phyloP scores from a whole-genome alignment of 2,797 vertebrate species.

The Chloroceryle amazona region DNA sequence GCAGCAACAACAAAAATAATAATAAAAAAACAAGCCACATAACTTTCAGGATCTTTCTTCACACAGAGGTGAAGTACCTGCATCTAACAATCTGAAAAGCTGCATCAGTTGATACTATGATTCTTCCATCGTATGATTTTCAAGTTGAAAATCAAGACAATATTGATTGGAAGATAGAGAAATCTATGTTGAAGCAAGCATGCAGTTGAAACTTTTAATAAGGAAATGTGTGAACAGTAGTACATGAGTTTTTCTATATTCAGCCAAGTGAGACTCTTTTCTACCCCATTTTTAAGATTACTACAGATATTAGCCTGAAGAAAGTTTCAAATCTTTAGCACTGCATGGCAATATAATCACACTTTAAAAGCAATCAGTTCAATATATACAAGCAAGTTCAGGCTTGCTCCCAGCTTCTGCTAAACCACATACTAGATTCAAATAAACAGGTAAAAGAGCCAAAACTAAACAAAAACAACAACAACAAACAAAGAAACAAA shows the following conservation, averaged over 20 bases:
- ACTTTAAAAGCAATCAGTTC: not conserved
- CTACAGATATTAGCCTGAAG: not conserved
- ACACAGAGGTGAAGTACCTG: not conserved
- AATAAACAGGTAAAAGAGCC: not conserved
- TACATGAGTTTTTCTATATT: too few relatives aligned
- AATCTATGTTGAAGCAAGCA: not conserved
- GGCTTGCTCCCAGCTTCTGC: not conserved
- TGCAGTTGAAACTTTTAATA: not conserved
- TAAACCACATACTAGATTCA: not conserved
- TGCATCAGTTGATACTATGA: too few relatives aligned
- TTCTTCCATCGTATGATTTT: not conserved
- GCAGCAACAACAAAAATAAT: not conserved
- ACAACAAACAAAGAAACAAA: too few relatives aligned
- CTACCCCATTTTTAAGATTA: rapidly evolving
- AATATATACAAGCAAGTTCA: not conserved
- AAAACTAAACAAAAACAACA: not conserved
- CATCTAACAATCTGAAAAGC: not conserved
- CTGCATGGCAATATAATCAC: not conserved
- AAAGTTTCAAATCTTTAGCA: not conserved
- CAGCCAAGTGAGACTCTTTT: too few relatives aligned
- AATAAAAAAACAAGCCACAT: not conserved
- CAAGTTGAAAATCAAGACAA: not conserved
- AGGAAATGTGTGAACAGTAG: not conserved
- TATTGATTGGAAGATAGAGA: not conserved
- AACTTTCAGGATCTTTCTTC: not conserved